Percentiles rank a stretch among this genome's conserved stretches.
These are phyloP conservation scores for Lerista edwardsae DNA, from an alignment of 2,797 vertebrate genomes.

Conservation along the genomic window DNA sequence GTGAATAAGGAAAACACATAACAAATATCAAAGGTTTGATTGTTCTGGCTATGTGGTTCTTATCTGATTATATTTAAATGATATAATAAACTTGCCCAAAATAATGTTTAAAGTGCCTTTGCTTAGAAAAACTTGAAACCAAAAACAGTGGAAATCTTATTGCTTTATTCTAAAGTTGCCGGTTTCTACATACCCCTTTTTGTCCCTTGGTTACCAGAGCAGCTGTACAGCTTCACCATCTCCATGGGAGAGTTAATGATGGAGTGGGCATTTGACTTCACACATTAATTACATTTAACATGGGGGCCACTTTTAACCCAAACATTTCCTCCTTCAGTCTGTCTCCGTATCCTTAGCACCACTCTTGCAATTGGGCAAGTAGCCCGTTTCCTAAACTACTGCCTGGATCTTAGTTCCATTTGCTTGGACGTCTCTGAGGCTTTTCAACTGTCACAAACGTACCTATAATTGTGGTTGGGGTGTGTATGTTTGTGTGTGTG, in stretches of 20 bases:
- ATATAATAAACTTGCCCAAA: no score
- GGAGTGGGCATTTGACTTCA: slow-evolving; percentile 33
- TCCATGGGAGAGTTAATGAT: slow-evolving; percentile 42
- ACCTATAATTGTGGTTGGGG: not conserved
- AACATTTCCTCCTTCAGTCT: slow-evolving; percentile 17
- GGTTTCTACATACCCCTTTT: not conserved
- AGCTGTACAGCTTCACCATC: slow-evolving; percentile 23
- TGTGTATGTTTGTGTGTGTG: no score
- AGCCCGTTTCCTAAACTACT: slow-evolving; percentile 19
- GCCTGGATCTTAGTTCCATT: not conserved
- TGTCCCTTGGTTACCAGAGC: slow-evolving; percentile 12
- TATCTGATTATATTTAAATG: not conserved
- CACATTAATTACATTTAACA: slow-evolving; percentile 41
- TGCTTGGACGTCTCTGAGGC: slow-evolving; percentile 2
- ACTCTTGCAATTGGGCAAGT: slow-evolving; percentile 10
- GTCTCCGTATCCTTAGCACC: slow-evolving; percentile 1
- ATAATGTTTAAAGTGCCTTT: no score
- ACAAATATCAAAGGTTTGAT: not conserved
- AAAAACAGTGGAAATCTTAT: not conserved
- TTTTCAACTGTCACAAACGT: slow-evolving; percentile 13
- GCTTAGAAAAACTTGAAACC: no score
- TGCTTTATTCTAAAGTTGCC: not conserved
- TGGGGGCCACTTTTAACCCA: slow-evolving; percentile 21
- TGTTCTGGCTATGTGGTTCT: not conserved
- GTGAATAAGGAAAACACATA: not conserved